Conservation (phyloP, 1,140 invertebrate genomes). For the Drosophila ananassae region DNA sequence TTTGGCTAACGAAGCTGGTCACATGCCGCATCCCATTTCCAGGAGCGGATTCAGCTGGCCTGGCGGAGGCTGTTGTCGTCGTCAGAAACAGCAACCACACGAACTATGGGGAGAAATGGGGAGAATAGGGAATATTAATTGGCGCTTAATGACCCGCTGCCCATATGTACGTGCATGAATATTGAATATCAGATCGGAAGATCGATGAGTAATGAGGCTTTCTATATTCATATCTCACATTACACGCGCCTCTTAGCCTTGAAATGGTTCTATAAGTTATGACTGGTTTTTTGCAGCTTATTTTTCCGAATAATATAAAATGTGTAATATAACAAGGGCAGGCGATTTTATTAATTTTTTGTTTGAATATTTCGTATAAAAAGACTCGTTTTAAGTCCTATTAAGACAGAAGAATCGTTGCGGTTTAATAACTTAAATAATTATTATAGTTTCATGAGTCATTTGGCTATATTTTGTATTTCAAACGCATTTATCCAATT, state of each 20-base stretch:
- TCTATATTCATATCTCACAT: conserved; percentile 49
- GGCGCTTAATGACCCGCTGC: conserved; percentile 35
- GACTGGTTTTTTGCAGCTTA: background rate
- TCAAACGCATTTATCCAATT: background rate
- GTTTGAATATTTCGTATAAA: too few relatives aligned
- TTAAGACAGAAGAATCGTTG: too few relatives aligned
- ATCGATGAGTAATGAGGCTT: conserved; percentile 55
- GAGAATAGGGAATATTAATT: conserved; percentile 36
- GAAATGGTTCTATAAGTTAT: conserved; percentile 48
- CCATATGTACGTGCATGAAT: conserved; percentile 35
- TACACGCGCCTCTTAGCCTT: conserved; percentile 37
- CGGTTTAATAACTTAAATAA: background rate
- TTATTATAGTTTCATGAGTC: background rate
- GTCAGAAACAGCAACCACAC: conserved; percentile 50
- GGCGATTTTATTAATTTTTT: too few relatives aligned
- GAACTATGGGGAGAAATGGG: conserved; percentile 37
- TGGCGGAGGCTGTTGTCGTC: conserved; percentile 24
- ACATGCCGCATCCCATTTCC: conserved; percentile 46
- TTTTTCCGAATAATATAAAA: too few relatives aligned
- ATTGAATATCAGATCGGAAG: background rate
- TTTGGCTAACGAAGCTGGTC: conserved; percentile 54
- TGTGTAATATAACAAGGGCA: too few relatives aligned
- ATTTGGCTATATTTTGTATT: background rate
- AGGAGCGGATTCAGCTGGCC: conserved; percentile 11
- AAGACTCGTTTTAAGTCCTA: too few relatives aligned